Evolutionary conservation across 2,888 invertebrate species (phyloP).

Genomic region (Keiferia lycopersicella): DNA sequence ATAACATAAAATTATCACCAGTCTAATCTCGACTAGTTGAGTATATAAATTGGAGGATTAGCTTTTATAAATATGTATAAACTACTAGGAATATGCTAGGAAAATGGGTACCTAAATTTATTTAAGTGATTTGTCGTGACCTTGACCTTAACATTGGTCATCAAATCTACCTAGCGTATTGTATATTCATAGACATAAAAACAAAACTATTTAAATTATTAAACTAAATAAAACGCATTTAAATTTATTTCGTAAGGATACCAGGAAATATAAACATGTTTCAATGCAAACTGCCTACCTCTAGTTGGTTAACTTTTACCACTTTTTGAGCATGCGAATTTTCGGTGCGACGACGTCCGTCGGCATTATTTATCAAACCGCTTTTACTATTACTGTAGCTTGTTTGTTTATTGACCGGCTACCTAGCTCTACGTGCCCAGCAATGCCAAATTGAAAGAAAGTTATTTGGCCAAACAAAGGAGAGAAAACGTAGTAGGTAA

Average conservation of each 20-base stretch:
- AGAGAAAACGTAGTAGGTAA: not conserved
- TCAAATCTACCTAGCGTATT: not conserved
- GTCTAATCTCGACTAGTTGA: no score
- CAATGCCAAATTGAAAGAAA: slow-evolving; percentile 7
- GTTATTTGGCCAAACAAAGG: not conserved
- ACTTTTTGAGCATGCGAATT: not conserved
- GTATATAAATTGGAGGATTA: not conserved
- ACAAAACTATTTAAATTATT: not conserved
- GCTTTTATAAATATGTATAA: not conserved
- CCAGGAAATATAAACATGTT: slow-evolving; percentile 15
- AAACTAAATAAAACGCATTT: slow-evolving; percentile 1
- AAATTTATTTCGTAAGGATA: slow-evolving; percentile 16
- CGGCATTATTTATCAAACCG: slow-evolving; percentile 6
- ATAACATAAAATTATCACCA: not conserved
- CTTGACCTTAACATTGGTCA: slow-evolving; percentile 30
- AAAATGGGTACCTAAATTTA: not conserved
- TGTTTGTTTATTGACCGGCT: not conserved
- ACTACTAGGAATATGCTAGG: not conserved
- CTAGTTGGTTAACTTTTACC: slow-evolving; percentile 12
- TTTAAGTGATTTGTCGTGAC: slow-evolving; percentile 10
- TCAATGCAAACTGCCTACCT: slow-evolving; percentile 9
- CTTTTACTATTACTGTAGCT: not conserved
- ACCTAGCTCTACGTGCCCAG: not conserved
- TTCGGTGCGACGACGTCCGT: not conserved
- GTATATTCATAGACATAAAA: not conserved